Conservation (phyloP, 2,888 invertebrate species). For the Thymelicus acteon region DNA sequence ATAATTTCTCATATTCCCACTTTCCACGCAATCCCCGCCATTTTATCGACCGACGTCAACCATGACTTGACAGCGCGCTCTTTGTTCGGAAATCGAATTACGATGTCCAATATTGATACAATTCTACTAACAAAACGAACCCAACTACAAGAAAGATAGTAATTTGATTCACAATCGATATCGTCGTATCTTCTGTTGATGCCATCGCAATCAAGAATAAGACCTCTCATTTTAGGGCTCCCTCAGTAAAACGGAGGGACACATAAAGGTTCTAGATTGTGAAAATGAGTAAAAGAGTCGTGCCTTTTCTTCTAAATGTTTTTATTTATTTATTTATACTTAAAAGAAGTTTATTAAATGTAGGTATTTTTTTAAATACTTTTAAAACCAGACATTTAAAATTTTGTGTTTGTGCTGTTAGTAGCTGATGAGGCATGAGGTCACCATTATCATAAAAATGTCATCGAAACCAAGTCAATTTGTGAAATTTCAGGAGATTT, state of each 20-base stretch:
- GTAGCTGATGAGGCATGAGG: too few relatives aligned
- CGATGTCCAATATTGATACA: constrained; percentile 78
- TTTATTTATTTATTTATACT: too few relatives aligned
- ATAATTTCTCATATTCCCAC: constrained; percentile 15
- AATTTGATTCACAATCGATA: constrained; percentile 65
- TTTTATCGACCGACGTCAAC: constrained; percentile 55
- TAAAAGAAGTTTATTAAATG: too few relatives aligned
- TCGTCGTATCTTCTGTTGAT: constrained; percentile 49
- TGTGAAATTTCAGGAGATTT: too few relatives aligned
- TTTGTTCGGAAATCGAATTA: constrained; percentile 71
- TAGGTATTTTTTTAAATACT: too few relatives aligned
- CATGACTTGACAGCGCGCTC: constrained; percentile 60
- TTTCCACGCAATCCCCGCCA: constrained; percentile 45
- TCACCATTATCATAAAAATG: too few relatives aligned
- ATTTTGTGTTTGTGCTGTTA: too few relatives aligned
- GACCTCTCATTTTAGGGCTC: background rate
- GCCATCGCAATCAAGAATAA: constrained; percentile 1
- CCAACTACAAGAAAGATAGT: constrained; percentile 61
- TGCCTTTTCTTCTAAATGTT: too few relatives aligned
- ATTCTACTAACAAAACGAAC: constrained; percentile 73
- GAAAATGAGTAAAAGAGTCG: too few relatives aligned
- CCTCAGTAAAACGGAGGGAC: background rate
- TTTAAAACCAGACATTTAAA: too few relatives aligned
- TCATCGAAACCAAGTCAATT: too few relatives aligned
- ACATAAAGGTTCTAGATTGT: too few relatives aligned